Evolutionary conservation across 2,888 invertebrate species (phyloP).

Genomic region (Drosophila anomelani): DNA sequence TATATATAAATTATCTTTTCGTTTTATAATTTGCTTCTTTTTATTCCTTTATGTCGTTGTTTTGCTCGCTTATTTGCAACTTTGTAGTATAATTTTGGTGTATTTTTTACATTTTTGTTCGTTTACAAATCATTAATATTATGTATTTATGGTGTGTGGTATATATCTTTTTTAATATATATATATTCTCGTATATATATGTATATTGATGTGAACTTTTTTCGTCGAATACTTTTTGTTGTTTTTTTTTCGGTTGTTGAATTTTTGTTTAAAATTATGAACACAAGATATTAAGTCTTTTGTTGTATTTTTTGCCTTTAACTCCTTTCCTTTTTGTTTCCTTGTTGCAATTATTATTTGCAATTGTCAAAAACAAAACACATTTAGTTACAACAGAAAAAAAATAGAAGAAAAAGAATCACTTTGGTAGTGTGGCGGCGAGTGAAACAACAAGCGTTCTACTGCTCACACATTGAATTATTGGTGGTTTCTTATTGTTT

Average conservation of each 20-base stretch:
- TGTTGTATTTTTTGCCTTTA: slow-evolving; percentile 56
- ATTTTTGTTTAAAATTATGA: slow-evolving; percentile 72
- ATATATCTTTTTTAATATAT: slow-evolving; percentile 19
- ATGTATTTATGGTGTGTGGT: slow-evolving; percentile 15
- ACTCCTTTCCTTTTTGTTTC: slow-evolving; percentile 4
- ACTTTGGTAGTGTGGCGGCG: slow-evolving; percentile 2
- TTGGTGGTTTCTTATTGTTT: slow-evolving; percentile 1
- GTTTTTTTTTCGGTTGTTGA: slow-evolving; percentile 34
- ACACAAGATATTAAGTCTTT: slow-evolving; percentile 75
- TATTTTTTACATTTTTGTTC: slow-evolving; percentile 30
- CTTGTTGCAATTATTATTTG: slow-evolving; percentile 12
- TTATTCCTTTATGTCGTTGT: slow-evolving; percentile 23
- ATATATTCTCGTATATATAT: slow-evolving; percentile 27
- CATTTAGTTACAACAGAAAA: slow-evolving; percentile 4
- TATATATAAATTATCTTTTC: slow-evolving; percentile 20
- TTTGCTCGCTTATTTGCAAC: slow-evolving; percentile 25
- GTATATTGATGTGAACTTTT: slow-evolving; percentile 21
- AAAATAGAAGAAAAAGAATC: slow-evolving; percentile 10
- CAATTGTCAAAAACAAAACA: slow-evolving; percentile 23
- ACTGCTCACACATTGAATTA: slow-evolving; percentile 8
- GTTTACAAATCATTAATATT: slow-evolving; percentile 35
- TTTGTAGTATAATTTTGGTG: slow-evolving; percentile 7
- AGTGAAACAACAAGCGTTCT: slow-evolving; percentile 10
- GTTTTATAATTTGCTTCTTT: slow-evolving; percentile 6
- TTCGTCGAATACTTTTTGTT: slow-evolving; percentile 38